Conservation (phyloP, 2,113 vertebrate genomes). For the Pagrus major region DNA sequence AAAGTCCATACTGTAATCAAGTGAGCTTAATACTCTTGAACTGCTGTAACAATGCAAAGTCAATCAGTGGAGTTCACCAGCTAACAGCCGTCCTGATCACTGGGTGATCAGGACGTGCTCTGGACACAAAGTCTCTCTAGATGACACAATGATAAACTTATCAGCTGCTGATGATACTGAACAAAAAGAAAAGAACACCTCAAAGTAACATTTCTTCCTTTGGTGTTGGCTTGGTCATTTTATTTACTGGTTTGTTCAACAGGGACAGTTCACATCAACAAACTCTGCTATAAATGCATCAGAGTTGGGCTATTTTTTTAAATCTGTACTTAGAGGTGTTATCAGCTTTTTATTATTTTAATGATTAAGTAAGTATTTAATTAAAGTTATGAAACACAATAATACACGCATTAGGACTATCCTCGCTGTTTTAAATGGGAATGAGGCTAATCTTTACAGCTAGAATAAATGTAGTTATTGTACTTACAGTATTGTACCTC, state of each 20-base stretch:
- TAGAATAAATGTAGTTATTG: not conserved
- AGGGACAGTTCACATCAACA: not conserved
- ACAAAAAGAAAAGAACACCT: not conserved
- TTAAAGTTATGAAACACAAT: not conserved
- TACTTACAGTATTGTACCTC: constrained; percentile 39
- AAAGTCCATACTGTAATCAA: not conserved
- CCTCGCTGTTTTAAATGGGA: not conserved
- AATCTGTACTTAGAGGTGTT: not conserved
- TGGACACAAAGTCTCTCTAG: constrained; percentile 62
- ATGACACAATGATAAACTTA: constrained; percentile 50
- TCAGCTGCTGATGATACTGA: constrained; percentile 26
- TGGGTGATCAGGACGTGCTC: constrained; percentile 61
- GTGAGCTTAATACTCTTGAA: not conserved
- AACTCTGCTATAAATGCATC: not conserved
- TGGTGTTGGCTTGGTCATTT: not conserved
- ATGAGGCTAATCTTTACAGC: not conserved
- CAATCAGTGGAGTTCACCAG: not conserved
- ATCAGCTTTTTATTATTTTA: not conserved
- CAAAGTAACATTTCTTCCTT: not conserved
- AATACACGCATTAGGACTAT: not conserved
- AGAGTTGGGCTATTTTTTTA: not conserved
- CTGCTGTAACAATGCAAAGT: not conserved
- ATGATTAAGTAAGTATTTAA: not conserved
- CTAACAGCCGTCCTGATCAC: not conserved
- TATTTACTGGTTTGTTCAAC: not conserved